Conservation (phyloP, 2,888 invertebrate genomes). For the Cosmopolites sordidus region DNA sequence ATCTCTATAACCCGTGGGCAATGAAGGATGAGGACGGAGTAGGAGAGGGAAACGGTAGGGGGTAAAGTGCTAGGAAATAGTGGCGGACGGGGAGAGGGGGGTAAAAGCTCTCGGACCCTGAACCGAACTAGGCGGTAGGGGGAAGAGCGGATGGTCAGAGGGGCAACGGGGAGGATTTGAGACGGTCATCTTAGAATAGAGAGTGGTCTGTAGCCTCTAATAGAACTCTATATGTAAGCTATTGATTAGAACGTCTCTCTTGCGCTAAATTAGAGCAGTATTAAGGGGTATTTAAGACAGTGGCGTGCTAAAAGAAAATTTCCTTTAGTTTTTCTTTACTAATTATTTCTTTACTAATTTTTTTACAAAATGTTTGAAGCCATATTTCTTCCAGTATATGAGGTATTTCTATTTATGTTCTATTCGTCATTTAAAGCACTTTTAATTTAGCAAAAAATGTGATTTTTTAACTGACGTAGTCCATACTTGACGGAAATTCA, state of each 20-base stretch:
- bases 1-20: conserved; percentile 23
- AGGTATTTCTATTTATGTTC: too few species aligned
- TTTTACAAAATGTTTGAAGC: too few species aligned
- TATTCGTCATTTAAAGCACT: too few species aligned
- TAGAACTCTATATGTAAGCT: conserved; percentile 39
- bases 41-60: neutral
- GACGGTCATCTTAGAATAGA: conserved; percentile 34
- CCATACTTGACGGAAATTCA: too few species aligned
- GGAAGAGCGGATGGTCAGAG: conserved; percentile 6
- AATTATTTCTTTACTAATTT: too few species aligned
- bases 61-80: conserved; percentile 1
- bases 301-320: too few species aligned
- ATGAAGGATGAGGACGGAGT: neutral
- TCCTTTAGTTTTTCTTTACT: too few species aligned
- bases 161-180: conserved; percentile 17
- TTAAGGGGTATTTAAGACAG: conserved; percentile 35
- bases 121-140: neutral
- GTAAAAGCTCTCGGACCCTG: conserved; percentile 15
- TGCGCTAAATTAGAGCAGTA: conserved; percentile 39
- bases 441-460: too few species aligned
- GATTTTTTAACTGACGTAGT: too few species aligned
- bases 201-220: conserved; percentile 30
- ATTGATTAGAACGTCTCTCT: conserved; percentile 45
- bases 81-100: conserved; percentile 46
- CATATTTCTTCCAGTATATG: too few species aligned